Percentiles rank a stretch among this genome's conserved stretches.
Conservation (phyloP, 2,113 vertebrate species). For the Phoenicopterus ruber region DNA sequence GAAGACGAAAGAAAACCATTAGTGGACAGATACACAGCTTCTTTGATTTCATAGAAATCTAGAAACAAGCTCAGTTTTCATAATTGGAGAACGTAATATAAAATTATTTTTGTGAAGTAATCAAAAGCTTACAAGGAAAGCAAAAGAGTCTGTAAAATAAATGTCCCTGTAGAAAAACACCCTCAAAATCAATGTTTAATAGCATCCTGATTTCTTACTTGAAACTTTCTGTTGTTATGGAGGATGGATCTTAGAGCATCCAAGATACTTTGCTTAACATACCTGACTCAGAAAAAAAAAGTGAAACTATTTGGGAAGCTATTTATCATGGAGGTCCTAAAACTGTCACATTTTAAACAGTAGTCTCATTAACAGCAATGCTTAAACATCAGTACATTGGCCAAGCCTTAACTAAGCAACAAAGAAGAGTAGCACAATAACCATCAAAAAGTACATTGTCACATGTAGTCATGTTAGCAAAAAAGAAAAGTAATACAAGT, state of each 20-base stretch:
- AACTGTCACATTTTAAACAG: background rate
- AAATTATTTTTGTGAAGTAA: background rate
- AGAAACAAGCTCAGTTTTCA: background rate
- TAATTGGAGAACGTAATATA: background rate
- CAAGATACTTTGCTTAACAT: background rate
- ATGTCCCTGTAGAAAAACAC: background rate
- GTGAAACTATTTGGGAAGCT: background rate
- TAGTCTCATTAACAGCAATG: background rate
- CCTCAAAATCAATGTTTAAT: background rate
- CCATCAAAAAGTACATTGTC: background rate
- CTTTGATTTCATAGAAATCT: background rate
- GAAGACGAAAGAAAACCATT: background rate
- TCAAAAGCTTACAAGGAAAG: background rate
- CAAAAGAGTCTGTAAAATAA: background rate
- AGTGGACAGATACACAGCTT: background rate
- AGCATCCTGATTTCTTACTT: background rate
- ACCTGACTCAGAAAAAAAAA: background rate
- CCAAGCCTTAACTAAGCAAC: background rate
- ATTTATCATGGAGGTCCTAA: background rate
- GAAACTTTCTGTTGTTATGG: background rate
- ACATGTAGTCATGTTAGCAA: background rate
- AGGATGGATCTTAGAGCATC: background rate
- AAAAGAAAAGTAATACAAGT: background rate
- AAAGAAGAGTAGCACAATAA: background rate
- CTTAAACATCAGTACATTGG: background rate